Evolutionary conservation across 2,797 vertebrate species (phyloP), one percentile per base, ranked within the genome.

Genomic region (Gephyroberyx darwinii): DNA sequence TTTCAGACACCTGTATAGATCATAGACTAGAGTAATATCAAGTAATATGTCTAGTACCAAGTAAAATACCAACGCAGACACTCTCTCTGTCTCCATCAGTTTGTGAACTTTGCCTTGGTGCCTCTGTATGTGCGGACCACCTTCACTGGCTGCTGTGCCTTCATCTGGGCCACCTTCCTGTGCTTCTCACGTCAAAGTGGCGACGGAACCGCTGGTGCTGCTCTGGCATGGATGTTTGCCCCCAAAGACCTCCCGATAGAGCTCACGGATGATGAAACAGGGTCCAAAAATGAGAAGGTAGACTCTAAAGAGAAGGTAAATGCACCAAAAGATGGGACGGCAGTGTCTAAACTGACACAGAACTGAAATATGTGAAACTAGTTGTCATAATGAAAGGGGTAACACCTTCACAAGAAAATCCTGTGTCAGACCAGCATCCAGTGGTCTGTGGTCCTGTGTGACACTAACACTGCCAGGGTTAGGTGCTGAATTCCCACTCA

Each of bases 121-220:
- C 96, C 96, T 0, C 87, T 95, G 70, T 93, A 94, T 51, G 67
- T 96, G 86, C 90, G 95, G 76, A 97, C 96, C 20, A 91, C 92
- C 37, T 97, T 96, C 86, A 94, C 92, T 0, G 96, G 97, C 65
- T 94, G 96, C 81, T 96, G 95, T 65, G 94, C 93, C 47, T 97
- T 97, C 84, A 48, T 96, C 78, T 98, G 96, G 97, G 94, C 96
- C 65, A 90, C 92, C 45, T 98, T 97, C 91, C 91, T 97, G 16
- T 98, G 96, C 88, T 97, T 95, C 85, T 97, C 95, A 0, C 95
- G 93, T 2, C 95, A 96, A 82, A 93, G 89, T 0, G 95, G 95
- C 0, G 95, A 96, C 2, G 95, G 96, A 31, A 96, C 95, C 0
- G 86, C 91, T 4, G 77, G 63, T 8, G 93, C 95, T 0, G 93